Evolutionary conservation across 1,140 invertebrate species (phyloP).

Genomic region (Tenebrio molitor): DNA sequence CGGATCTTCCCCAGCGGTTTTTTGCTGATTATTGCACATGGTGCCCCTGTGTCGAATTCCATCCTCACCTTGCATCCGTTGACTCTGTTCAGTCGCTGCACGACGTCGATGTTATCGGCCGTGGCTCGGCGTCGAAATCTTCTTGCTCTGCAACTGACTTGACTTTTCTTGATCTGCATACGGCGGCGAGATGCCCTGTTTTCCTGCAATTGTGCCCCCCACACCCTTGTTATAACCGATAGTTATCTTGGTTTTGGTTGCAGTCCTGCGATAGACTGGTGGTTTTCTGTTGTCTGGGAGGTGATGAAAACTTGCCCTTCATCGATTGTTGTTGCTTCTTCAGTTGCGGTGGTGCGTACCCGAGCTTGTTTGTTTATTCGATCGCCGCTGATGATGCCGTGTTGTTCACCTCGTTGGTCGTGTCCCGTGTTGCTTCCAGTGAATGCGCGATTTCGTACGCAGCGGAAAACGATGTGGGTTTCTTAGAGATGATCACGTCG

Average conservation of each 20-base stretch:
- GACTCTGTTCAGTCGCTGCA: constrained; percentile 20
- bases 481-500: constrained; percentile 55
- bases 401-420: constrained; percentile 8
- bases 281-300: no score
- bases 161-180: background rate
- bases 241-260: no score
- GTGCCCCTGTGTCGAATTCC: constrained; percentile 42
- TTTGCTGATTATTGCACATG: constrained; percentile 52
- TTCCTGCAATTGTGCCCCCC: no score
- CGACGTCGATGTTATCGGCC: background rate
- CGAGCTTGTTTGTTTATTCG: constrained; percentile 32
- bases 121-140: constrained; percentile 20
- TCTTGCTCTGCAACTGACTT: constrained; percentile 18
- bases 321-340: constrained; percentile 4
- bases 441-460: constrained; percentile 53
- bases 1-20: constrained; percentile 39
- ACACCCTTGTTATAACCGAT: no score
- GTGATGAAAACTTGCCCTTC: no score
- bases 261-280: no score
- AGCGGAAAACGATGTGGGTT: constrained; percentile 47
- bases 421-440: constrained; percentile 38
- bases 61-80: background rate
- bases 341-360: constrained; percentile 3
- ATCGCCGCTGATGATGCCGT: background rate
- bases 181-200: constrained; percentile 6